Conservation (phyloP, 2,888 invertebrate species). For the Lasioglossum malachurum region DNA sequence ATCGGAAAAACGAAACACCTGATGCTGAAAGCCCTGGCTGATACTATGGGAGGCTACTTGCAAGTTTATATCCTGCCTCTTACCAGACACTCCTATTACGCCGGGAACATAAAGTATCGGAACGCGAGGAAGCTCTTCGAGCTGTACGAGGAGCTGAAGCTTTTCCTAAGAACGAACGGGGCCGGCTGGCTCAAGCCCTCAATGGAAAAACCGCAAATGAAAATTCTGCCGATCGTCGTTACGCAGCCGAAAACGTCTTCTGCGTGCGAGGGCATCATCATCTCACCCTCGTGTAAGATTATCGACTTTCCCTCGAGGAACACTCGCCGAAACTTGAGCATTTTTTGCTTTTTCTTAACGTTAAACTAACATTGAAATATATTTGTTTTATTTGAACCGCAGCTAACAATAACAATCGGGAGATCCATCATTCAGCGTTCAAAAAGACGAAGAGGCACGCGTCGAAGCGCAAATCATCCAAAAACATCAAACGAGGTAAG, state of each 20-base stretch:
- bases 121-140: constrained; percentile 86
- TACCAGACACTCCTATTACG: constrained; percentile 88
- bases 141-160: constrained; percentile 87
- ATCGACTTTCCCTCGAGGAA: not conserved
- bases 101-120: constrained; percentile 87
- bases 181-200: constrained; percentile 86
- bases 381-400: constrained; percentile 16
- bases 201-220: constrained; percentile 47
- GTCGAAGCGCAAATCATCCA: constrained; percentile 45
- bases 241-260: constrained; percentile 70
- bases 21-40: constrained; percentile 84
- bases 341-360: not conserved
- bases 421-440: constrained; percentile 26
- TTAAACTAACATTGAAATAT: not conserved
- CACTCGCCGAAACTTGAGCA: not conserved
- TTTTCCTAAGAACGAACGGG: constrained; percentile 87
- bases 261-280: constrained; percentile 75
- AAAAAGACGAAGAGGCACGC: constrained; percentile 33
- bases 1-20: constrained; percentile 79
- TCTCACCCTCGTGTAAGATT: constrained; percentile 67
- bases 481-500: constrained; percentile 46
- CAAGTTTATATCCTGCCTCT: constrained; percentile 87
- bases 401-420: not conserved
- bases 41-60: constrained; percentile 87
- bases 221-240: constrained; percentile 71